Percentiles rank a stretch among this genome's conserved stretches.
These are phyloP conservation scores for Muntiacus muntjak DNA, from an alignment of 2,113 vertebrate genomes.

Conservation along the genomic window DNA sequence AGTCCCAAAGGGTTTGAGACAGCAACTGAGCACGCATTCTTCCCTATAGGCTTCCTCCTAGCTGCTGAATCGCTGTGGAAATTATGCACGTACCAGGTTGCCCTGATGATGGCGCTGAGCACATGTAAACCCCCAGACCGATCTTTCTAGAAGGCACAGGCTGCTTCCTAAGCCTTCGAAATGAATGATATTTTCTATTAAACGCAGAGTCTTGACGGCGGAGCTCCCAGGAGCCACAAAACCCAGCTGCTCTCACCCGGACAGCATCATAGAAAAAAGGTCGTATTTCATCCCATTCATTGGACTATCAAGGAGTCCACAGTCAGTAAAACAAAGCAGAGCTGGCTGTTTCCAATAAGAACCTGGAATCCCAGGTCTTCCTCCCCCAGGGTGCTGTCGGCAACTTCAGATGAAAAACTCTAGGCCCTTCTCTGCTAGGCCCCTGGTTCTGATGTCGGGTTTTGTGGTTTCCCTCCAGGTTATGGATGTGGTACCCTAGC, in stretches of 20 bases:
- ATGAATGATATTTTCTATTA: neutral
- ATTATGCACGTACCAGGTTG: neutral
- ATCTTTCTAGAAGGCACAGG: neutral
- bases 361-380: neutral
- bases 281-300: neutral
- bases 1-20: neutral
- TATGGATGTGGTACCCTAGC: neutral
- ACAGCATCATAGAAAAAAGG: neutral
- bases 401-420: neutral
- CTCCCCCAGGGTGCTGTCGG: neutral
- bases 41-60: neutral
- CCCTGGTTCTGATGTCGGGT: neutral
- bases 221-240: neutral
- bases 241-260: neutral
- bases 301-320: neutral
- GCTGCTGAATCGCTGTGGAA: neutral
- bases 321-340: neutral
- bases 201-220: neutral
- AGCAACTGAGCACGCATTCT: fast-evolving
- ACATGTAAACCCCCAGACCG: neutral
- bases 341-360: neutral
- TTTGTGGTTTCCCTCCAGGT: neutral
- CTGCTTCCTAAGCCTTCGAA: neutral
- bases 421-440: neutral
- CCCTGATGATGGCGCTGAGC: neutral